A percentile compares a stretch with the other conserved stretches of the same genome.
These are phyloP conservation scores for Petrocephalus zakoni DNA, from an alignment of 2,113 vertebrate genomes.

Conservation along the genomic window DNA sequence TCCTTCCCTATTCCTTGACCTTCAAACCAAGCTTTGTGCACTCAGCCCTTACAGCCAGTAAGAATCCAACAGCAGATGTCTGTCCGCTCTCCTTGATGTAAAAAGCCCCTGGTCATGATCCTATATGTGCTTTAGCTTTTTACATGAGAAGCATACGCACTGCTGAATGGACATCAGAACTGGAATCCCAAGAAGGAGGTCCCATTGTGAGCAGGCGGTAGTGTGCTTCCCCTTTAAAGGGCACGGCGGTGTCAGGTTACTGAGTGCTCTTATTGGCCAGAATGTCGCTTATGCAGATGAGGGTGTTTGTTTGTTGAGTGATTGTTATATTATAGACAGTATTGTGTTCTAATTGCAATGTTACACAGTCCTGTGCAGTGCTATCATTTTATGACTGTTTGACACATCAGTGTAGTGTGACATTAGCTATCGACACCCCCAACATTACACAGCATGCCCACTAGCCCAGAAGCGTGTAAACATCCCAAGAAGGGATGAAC, in stretches of 20 bases:
- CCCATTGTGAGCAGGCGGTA: background rate
- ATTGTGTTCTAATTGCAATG: background rate
- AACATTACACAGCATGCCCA: background rate
- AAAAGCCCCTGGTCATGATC: background rate
- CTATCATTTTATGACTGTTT: background rate
- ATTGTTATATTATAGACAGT: background rate
- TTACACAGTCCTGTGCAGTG: background rate
- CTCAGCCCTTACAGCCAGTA: background rate
- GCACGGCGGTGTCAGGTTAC: background rate
- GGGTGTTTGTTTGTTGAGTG: background rate
- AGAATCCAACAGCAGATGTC: background rate
- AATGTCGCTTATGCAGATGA: background rate
- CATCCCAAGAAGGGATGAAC: background rate
- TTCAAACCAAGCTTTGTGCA: background rate
- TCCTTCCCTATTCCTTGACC: background rate
- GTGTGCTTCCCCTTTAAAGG: background rate
- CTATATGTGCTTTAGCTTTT: background rate
- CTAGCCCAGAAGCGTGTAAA: background rate
- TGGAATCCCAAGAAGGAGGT: background rate
- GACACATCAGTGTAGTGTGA: background rate
- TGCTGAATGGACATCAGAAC: background rate
- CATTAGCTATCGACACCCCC: background rate
- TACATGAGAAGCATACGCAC: background rate
- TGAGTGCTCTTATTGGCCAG: background rate
- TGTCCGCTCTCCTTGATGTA: background rate